phyloP scores from a whole-genome alignment of 1,140 invertebrate genomes.

The Rhagoletis zephyria region DNA sequence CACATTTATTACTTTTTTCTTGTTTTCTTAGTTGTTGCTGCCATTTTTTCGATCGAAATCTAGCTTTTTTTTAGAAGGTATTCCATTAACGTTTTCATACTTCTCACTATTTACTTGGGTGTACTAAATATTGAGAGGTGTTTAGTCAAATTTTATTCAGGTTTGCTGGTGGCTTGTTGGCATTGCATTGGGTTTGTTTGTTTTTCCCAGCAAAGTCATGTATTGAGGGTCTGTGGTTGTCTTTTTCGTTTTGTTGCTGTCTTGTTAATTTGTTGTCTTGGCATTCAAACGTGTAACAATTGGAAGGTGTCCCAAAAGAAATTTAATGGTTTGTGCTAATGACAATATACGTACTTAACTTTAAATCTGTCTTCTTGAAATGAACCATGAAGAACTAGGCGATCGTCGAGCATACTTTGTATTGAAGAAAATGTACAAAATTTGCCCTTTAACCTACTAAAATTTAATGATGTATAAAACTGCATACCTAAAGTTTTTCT shows the following conservation, averaged over 20 bases:
- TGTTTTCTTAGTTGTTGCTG: neutral
- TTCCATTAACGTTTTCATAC: neutral
- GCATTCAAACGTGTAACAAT: neutral
- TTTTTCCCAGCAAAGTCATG: neutral
- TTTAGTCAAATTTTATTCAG: neutral
- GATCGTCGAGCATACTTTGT: no score
- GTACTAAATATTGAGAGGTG: neutral
- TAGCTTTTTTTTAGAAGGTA: neutral
- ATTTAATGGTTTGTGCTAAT: neutral
- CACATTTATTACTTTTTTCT: neutral
- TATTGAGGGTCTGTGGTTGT: neutral
- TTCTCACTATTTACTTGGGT: no score
- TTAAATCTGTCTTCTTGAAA: no score
- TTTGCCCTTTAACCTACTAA: no score
- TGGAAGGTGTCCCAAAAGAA: slow-evolving; percentile 1
- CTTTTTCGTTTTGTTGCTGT: neutral
- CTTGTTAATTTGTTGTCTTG: slow-evolving; percentile 13
- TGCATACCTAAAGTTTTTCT: no score
- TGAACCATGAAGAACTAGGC: no score
- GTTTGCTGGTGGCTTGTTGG: neutral
- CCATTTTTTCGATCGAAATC: neutral
- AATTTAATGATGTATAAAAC: no score
- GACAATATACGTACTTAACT: no score
- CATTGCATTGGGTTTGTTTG: neutral
- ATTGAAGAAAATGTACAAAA: no score